Percentiles rank a stretch among this genome's conserved stretches.
Conservation (phyloP, 2,888 invertebrate genomes). For the Miltochrista miniata region DNA sequence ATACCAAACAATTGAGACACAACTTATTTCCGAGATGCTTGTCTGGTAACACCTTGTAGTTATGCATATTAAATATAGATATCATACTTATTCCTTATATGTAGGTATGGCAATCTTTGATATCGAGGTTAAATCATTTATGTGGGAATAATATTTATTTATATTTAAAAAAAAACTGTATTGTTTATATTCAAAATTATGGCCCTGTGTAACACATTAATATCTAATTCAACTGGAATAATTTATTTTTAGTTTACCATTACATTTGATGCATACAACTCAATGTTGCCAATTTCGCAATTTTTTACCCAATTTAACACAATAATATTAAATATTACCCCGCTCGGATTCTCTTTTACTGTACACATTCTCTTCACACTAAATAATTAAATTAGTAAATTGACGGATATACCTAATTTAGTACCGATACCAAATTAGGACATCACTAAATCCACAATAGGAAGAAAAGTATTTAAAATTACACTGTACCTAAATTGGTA, state of each 20-base stretch:
- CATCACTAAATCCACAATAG: no score
- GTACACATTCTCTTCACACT: not conserved
- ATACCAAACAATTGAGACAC: not conserved
- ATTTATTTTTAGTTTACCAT: slow-evolving; percentile 8
- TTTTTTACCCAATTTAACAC: not conserved
- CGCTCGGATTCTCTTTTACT: not conserved
- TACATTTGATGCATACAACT: slow-evolving; percentile 13
- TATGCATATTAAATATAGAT: no score
- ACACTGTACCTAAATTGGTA: no score
- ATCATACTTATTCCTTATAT: no score
- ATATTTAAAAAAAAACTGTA: no score
- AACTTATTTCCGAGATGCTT: not conserved
- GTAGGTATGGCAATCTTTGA: no score
- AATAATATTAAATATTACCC: slow-evolving; percentile 7
- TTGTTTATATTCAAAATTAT: not conserved
- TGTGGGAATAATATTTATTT: not conserved
- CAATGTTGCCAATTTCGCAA: not conserved
- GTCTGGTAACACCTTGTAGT: not conserved
- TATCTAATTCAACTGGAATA: slow-evolving; percentile 6
- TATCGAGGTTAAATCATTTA: no score
- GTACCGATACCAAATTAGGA: no score
- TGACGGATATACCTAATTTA: not conserved
- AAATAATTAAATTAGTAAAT: not conserved
- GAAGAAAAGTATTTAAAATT: no score
- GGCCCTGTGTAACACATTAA: slow-evolving; percentile 2